Evolutionary conservation across 2,888 invertebrate species (phyloP).

Genomic region (Hanleya hanleyi): DNA sequence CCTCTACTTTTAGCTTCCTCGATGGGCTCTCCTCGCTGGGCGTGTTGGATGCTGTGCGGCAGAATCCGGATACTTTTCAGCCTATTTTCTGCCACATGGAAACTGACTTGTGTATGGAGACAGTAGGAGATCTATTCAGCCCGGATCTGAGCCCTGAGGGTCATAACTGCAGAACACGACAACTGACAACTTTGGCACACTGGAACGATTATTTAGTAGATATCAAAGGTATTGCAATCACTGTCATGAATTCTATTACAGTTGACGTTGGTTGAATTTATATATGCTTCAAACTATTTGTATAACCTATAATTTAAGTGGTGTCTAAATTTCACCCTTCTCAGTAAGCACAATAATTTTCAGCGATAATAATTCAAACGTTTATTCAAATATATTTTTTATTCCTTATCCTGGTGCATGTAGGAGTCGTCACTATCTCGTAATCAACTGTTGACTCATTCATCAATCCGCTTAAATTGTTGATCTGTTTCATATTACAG

Average conservation of each 20-base stretch:
- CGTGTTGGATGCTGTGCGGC: background rate
- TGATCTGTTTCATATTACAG: background rate
- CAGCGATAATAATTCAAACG: no score
- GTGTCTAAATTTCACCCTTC: no score
- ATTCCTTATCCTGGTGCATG: no score
- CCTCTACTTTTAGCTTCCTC: background rate
- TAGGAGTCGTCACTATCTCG: no score
- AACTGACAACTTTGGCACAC: background rate
- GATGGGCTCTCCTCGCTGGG: background rate
- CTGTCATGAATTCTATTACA: no score
- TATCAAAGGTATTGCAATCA: background rate
- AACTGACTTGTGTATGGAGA: background rate
- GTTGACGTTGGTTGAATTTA: no score
- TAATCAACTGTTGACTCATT: no score
- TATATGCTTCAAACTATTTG: no score
- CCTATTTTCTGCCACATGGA: background rate
- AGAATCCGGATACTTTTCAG: background rate
- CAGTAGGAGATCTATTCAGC: background rate
- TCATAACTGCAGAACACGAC: background rate
- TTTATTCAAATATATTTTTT: no score
- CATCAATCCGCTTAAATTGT: no score
- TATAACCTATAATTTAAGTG: no score
- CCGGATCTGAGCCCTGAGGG: background rate
- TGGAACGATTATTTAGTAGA: background rate
- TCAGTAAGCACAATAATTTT: no score